A percentile compares a stretch with the other conserved stretches of the same genome.
Evolutionary conservation across 2,113 vertebrate species (phyloP).

Genomic region (Elephantulus edwardii): DNA sequence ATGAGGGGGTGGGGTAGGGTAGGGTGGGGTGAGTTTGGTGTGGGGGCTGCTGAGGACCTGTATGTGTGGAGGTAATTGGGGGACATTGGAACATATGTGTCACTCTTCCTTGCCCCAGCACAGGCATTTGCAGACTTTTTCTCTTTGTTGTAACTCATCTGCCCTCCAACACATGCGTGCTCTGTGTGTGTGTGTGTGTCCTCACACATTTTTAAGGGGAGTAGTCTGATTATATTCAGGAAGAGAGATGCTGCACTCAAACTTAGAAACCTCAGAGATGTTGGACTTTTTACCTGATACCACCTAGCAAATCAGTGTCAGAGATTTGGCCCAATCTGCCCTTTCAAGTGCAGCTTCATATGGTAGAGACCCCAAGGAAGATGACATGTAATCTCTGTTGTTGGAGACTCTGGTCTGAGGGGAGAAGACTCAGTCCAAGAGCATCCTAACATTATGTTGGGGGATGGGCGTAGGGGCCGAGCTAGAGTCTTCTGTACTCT

Average conservation of each 20-base stretch:
- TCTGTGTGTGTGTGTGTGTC: background rate
- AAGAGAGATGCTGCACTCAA: background rate
- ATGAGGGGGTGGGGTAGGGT: too few species aligned
- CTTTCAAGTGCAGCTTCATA: background rate
- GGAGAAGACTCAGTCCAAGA: slow-evolving; percentile 5
- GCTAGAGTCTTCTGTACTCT: background rate
- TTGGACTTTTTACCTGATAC: background rate
- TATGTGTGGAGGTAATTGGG: background rate
- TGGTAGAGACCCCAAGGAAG: background rate
- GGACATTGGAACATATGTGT: background rate
- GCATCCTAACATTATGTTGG: background rate
- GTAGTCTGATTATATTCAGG: slow-evolving; percentile 1
- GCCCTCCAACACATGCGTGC: too few species aligned
- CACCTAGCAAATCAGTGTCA: slow-evolving; percentile 54
- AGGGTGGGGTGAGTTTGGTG: slow-evolving; percentile 59
- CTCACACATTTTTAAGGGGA: background rate
- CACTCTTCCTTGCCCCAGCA: background rate
- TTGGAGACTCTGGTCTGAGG: background rate
- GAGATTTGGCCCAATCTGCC: background rate
- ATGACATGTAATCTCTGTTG: background rate
- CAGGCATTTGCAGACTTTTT: background rate
- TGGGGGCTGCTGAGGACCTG: slow-evolving; percentile 34
- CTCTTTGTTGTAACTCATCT: slow-evolving; percentile 37
- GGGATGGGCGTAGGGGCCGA: background rate
- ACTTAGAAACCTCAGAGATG: slow-evolving; percentile 40